Evolutionary conservation across 2,888 invertebrate genomes (phyloP).

Genomic region (Itoplectis maculator): DNA sequence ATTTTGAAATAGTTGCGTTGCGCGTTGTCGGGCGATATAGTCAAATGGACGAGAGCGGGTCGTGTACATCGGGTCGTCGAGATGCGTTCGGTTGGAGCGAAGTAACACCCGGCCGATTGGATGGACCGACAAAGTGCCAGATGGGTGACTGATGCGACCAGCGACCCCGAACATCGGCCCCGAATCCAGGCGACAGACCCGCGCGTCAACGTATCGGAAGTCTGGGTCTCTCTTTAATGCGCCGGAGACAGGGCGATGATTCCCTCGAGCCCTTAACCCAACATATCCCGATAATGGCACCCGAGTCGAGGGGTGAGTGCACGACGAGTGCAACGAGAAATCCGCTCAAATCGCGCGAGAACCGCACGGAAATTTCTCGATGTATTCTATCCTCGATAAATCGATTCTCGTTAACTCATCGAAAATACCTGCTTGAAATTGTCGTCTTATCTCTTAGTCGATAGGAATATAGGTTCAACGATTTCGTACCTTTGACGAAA

Average conservation of each 20-base stretch:
- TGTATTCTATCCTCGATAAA: neutral
- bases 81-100: constrained; percentile 31
- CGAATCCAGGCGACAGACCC: constrained; percentile 75
- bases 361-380: neutral
- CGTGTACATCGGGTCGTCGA: constrained; percentile 30
- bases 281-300: constrained; percentile 54
- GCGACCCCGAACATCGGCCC: constrained; percentile 69
- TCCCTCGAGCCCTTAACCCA: constrained; percentile 55
- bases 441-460: neutral
- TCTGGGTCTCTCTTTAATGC: neutral
- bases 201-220: constrained; percentile 48
- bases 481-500: neutral
- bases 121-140: constrained; percentile 82
- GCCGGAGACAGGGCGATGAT: constrained; percentile 33
- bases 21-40: constrained; percentile 80
- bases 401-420: neutral
- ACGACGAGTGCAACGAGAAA: no score
- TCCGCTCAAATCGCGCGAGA: constrained; percentile 35
- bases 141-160: constrained; percentile 84
- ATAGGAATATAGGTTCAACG: neutral
- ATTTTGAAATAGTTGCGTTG: constrained; percentile 80
- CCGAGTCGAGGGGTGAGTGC: constrained; percentile 23
- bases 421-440: neutral
- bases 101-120: constrained; percentile 77
- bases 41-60: constrained; percentile 79